These are phyloP conservation scores for Mormyrus proboscirostris DNA, from an alignment of 2,797 vertebrate genomes.

Conservation along the genomic window DNA sequence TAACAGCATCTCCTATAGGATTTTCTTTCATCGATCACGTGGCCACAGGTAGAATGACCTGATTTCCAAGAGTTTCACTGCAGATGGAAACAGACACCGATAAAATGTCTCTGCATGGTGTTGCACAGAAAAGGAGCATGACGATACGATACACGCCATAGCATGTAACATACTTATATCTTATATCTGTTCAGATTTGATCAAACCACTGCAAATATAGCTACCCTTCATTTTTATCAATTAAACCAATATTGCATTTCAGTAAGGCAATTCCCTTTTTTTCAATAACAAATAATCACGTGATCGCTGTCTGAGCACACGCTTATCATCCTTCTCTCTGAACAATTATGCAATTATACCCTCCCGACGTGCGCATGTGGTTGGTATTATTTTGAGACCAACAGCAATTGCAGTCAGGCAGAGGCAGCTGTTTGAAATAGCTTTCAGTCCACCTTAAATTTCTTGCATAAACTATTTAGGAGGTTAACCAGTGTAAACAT, in stretches of 20 bases:
- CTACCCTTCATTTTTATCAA: neutral
- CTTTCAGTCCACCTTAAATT: constrained; percentile 5
- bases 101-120: neutral
- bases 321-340: neutral
- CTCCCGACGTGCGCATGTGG: neutral
- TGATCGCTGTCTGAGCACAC: neutral
- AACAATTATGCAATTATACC: neutral
- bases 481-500: constrained; percentile 33
- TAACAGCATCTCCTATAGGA: neutral
- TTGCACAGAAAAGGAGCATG: neutral
- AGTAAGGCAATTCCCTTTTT: neutral
- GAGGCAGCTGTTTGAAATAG: neutral
- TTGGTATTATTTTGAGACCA: neutral
- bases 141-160: neutral
- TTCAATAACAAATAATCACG: neutral
- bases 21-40: neutral
- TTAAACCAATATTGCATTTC: neutral
- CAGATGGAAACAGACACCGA: neutral
- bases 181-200: neutral
- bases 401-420: neutral
- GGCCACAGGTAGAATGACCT: neutral
- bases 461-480: constrained; percentile 19
- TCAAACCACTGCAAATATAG: neutral
- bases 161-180: neutral
- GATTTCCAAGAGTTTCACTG: neutral